These are phyloP conservation scores for Protodeltote pygarga DNA, from an alignment of 2,888 invertebrate genomes.

Conservation along the genomic window DNA sequence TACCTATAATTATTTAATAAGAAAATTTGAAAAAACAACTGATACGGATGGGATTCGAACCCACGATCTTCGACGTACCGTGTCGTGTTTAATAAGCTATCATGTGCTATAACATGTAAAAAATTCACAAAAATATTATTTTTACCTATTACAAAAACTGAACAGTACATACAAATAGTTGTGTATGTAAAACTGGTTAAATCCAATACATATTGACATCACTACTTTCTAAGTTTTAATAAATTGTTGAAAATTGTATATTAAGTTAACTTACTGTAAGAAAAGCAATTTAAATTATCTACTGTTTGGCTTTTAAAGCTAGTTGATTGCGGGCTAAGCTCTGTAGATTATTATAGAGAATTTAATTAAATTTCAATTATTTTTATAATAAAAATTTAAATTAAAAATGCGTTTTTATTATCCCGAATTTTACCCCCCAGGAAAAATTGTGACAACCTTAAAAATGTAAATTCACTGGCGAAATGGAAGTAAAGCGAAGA, in stretches of 20 bases:
- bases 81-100: too few relatives aligned
- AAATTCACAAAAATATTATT: background rate
- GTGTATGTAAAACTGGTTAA: slow-evolving; percentile 18
- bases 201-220: slow-evolving; percentile 40
- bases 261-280: slow-evolving; percentile 31
- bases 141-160: background rate
- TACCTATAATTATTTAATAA: too few relatives aligned
- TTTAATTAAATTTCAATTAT: slow-evolving; percentile 81
- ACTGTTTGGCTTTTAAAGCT: slow-evolving; percentile 75
- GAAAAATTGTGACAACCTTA: too few relatives aligned
- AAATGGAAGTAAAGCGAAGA: too few relatives aligned
- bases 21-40: too few relatives aligned
- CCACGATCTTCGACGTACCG: too few relatives aligned
- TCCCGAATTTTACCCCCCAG: background rate
- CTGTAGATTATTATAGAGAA: slow-evolving; percentile 71
- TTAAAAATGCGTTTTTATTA: slow-evolving; percentile 51
- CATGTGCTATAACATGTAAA: too few relatives aligned
- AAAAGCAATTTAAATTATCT: slow-evolving; percentile 41
- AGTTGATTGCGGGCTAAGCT: slow-evolving; percentile 76
- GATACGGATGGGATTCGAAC: too few relatives aligned
- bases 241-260: slow-evolving; percentile 16
- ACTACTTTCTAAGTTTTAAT: slow-evolving; percentile 8
- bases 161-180: slow-evolving; percentile 4
- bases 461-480: too few relatives aligned
- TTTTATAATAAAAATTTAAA: slow-evolving; percentile 78